phyloP scores from a whole-genome alignment of 2,888 invertebrate genomes.

The Orthosia gracilis region DNA sequence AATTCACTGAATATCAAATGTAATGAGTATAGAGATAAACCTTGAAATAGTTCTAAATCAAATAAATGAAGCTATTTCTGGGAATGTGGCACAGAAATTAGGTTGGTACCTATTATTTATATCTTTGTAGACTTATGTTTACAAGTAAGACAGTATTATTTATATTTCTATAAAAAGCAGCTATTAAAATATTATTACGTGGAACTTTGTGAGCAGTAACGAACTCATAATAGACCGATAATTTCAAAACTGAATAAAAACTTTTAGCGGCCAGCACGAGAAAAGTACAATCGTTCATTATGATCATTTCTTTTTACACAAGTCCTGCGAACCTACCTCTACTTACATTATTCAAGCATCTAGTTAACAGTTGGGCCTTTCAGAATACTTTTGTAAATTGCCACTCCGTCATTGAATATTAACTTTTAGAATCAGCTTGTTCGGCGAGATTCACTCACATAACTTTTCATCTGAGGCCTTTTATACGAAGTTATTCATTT shows the following conservation, averaged over 20 bases:
- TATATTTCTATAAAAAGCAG: not conserved
- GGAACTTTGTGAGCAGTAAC: constrained; percentile 5
- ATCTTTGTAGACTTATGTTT: not conserved
- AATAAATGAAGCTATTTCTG: not conserved
- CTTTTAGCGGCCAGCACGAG: constrained; percentile 17
- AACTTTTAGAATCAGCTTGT: constrained; percentile 74
- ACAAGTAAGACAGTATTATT: not conserved
- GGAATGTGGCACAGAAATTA: not conserved
- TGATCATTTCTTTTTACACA: constrained; percentile 60
- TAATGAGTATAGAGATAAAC: constrained; percentile 15
- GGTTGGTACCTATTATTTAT: not conserved
- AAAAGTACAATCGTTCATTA: constrained; percentile 63
- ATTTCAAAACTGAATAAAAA: constrained; percentile 48
- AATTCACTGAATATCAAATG: constrained; percentile 2
- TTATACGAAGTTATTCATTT: constrained; percentile 32
- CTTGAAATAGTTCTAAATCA: constrained; percentile 3
- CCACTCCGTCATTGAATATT: constrained; percentile 81
- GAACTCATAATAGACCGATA: constrained; percentile 39
- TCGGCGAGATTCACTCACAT: constrained; percentile 66
- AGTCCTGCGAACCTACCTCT: constrained; percentile 59
- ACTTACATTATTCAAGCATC: constrained; percentile 79
- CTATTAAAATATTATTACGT: constrained; percentile 16
- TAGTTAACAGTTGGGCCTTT: constrained; percentile 75
- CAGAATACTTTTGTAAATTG: constrained; percentile 80
- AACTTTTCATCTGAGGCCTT: constrained; percentile 38